Evolutionary conservation across 2,797 vertebrate genomes (phyloP).

Genomic region (Eulemur rubriventer): DNA sequence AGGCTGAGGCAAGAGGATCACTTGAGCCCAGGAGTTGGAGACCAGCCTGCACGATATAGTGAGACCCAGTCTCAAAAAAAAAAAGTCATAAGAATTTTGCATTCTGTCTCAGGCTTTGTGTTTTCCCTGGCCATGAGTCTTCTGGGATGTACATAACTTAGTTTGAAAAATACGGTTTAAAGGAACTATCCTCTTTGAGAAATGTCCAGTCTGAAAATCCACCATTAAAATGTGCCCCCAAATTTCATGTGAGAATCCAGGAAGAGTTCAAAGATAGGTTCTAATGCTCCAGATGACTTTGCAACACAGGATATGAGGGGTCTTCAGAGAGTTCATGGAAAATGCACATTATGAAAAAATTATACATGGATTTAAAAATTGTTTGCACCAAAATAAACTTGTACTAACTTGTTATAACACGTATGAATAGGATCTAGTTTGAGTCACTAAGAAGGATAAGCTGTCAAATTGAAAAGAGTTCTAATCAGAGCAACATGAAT

Average conservation of each 20-base stretch:
- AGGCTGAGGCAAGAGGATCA: not conserved
- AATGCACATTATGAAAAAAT: not conserved
- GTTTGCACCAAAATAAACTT: not conserved
- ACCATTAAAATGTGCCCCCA: not conserved
- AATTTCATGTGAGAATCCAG: not conserved
- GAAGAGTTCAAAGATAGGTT: not conserved
- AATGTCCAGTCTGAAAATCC: not conserved
- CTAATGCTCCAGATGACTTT: not conserved
- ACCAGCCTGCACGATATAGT: not conserved
- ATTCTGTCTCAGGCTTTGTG: constrained; percentile 12
- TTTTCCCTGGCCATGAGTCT: not conserved
- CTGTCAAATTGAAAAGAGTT: not conserved
- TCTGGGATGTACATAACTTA: not conserved
- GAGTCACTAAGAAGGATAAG: not conserved
- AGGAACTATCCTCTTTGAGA: not conserved
- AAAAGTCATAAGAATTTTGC: not conserved
- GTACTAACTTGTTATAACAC: not conserved
- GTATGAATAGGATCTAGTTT: not conserved
- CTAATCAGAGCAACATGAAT: not conserved
- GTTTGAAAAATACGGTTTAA: not conserved
- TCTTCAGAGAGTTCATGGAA: not conserved
- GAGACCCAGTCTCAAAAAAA: not conserved
- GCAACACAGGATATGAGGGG: not conserved
- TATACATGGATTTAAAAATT: not conserved
- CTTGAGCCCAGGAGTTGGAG: not conserved